Percentiles rank a stretch among this genome's conserved stretches.
Conservation (phyloP, 2,113 vertebrate genomes). For the Hyaena hyaena region DNA sequence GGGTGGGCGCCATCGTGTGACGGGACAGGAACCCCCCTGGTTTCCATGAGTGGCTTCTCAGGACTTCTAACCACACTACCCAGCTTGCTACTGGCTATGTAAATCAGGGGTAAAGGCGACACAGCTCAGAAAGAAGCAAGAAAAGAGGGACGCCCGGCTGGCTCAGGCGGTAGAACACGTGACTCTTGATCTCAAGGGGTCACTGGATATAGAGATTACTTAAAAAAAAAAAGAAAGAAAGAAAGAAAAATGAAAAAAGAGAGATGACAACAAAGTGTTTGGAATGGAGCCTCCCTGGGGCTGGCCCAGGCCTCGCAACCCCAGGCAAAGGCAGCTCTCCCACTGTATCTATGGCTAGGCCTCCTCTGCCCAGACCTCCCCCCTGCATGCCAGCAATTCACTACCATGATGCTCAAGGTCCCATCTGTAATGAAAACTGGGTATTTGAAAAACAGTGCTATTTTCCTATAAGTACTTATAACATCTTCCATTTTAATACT, state of each 20-base stretch:
- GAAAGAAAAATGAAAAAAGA: neutral
- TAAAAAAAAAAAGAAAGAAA: neutral
- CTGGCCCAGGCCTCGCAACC: neutral
- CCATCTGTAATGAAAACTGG: neutral
- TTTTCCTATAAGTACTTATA: neutral
- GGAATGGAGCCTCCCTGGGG: neutral
- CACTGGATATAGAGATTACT: too few relatives aligned
- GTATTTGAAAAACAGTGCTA: neutral
- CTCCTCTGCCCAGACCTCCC: neutral
- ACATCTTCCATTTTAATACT: neutral
- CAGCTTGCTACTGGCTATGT: neutral
- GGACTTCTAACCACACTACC: neutral
- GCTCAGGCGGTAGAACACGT: neutral
- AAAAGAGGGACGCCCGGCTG: neutral
- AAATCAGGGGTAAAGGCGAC: neutral
- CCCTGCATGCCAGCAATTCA: neutral
- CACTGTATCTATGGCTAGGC: fast-evolving
- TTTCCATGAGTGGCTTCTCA: neutral
- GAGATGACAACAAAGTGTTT: neutral
- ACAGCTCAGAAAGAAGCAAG: neutral
- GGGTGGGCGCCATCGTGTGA: fast-evolving
- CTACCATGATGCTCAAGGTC: neutral
- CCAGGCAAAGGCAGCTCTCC: neutral
- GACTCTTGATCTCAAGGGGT: neutral
- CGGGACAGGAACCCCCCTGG: neutral